Evolutionary conservation across 2,797 vertebrate species (phyloP).

Genomic region (Cryptoprocta ferox): DNA sequence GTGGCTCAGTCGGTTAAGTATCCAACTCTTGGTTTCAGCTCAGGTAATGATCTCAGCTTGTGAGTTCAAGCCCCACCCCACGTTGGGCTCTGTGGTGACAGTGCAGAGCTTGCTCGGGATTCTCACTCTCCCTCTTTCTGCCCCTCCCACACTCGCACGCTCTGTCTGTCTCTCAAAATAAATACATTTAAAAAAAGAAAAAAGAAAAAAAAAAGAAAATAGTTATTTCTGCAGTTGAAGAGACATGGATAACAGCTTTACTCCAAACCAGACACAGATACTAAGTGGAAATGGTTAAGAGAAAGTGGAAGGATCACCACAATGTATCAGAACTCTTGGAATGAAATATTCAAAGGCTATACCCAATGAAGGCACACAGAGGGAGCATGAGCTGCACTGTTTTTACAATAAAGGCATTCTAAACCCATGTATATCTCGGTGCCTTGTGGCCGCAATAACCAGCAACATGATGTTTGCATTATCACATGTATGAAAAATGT

Average conservation of each 20-base stretch:
- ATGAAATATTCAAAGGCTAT: not conserved
- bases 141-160: too few relatives aligned
- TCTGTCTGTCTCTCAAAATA: too few relatives aligned
- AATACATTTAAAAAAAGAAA: too few relatives aligned
- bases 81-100: too few relatives aligned
- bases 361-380: not conserved
- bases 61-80: too few relatives aligned
- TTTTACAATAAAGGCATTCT: not conserved
- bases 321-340: not conserved
- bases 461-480: not conserved
- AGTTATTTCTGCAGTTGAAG: not conserved
- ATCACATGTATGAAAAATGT: not conserved
- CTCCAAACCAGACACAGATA: not conserved
- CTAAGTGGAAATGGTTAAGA: not conserved
- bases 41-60: too few relatives aligned
- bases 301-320: not conserved
- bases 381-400: fast-evolving
- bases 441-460: not conserved
- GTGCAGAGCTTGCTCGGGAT: too few relatives aligned
- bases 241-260: not conserved
- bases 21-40: too few relatives aligned
- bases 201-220: not conserved
- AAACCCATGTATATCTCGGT: not conserved
- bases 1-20: too few relatives aligned
- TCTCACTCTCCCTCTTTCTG: too few relatives aligned